These are phyloP conservation scores for Thunnus albacares DNA, from an alignment of 2,797 vertebrate genomes.

Conservation along the genomic window DNA sequence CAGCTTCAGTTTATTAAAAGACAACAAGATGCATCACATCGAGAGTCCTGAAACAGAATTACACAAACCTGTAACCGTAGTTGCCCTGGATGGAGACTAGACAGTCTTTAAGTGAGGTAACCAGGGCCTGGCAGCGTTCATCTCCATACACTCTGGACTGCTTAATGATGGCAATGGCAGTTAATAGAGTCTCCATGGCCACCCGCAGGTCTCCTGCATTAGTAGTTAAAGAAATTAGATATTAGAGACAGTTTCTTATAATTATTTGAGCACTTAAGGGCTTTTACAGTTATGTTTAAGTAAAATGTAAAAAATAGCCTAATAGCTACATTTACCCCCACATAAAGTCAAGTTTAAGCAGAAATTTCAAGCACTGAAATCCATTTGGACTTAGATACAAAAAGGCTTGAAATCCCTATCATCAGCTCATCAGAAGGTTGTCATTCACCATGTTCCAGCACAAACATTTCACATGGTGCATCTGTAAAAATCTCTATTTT, in stretches of 20 bases:
- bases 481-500: background rate
- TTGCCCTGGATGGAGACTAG: slow-evolving; percentile 90
- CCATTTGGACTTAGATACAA: background rate
- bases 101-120: slow-evolving; percentile 96
- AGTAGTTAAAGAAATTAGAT: slow-evolving; percentile 10
- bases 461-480: background rate
- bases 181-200: slow-evolving; percentile 95
- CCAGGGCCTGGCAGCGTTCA: slow-evolving; percentile 93
- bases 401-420: background rate
- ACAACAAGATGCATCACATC: background rate
- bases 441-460: background rate
- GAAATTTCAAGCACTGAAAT: background rate
- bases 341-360: background rate
- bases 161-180: slow-evolving; percentile 96
- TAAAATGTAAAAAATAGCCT: background rate
- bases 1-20: background rate
- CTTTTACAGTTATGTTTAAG: background rate
- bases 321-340: background rate
- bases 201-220: slow-evolving; percentile 89
- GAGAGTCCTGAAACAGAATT: background rate
- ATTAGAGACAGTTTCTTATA: slow-evolving; percentile 12
- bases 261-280: background rate
- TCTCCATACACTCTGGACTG: slow-evolving; percentile 94
- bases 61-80: slow-evolving; percentile 77
- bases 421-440: background rate